These are phyloP conservation scores for Mionectes olivaceus DNA, from an alignment of 2,797 vertebrate species.

Conservation along the genomic window DNA sequence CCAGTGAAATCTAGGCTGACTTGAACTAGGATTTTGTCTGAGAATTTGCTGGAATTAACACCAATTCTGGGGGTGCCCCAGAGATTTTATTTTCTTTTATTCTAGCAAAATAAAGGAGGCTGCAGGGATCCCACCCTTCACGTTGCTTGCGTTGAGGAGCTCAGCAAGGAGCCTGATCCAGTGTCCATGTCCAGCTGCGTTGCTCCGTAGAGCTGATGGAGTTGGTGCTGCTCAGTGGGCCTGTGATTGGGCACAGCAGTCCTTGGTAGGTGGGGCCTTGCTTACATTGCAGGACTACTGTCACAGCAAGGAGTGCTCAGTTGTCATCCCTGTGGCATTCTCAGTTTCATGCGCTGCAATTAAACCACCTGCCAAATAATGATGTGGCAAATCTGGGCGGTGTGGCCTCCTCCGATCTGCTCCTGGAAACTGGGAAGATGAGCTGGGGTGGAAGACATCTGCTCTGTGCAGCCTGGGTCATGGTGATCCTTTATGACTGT, in stretches of 20 bases:
- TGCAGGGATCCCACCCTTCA: background rate
- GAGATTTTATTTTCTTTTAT: background rate
- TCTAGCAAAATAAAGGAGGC: background rate
- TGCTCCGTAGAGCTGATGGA: background rate
- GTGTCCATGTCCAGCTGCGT: fast-evolving
- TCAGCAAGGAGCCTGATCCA: background rate
- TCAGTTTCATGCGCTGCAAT: constrained; percentile 47
- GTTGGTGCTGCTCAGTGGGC: background rate
- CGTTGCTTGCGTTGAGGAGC: background rate
- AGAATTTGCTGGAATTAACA: background rate
- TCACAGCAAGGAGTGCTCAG: background rate
- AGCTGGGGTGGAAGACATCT: constrained; percentile 56
- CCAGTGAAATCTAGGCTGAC: background rate
- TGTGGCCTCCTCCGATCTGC: constrained; percentile 35
- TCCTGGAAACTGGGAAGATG: constrained; percentile 28
- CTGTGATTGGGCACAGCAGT: background rate
- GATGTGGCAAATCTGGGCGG: constrained; percentile 57
- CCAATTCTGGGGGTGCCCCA: fast-evolving
- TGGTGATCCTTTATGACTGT: background rate
- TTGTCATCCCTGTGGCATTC: constrained; percentile 63
- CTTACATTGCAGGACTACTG: background rate
- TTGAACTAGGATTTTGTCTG: background rate
- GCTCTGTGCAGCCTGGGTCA: background rate
- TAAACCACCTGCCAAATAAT: constrained; percentile 53
- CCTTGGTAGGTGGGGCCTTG: background rate